These are phyloP conservation scores for Drosophila subquinaria DNA, from an alignment of 2,888 invertebrate species.

Conservation along the genomic window DNA sequence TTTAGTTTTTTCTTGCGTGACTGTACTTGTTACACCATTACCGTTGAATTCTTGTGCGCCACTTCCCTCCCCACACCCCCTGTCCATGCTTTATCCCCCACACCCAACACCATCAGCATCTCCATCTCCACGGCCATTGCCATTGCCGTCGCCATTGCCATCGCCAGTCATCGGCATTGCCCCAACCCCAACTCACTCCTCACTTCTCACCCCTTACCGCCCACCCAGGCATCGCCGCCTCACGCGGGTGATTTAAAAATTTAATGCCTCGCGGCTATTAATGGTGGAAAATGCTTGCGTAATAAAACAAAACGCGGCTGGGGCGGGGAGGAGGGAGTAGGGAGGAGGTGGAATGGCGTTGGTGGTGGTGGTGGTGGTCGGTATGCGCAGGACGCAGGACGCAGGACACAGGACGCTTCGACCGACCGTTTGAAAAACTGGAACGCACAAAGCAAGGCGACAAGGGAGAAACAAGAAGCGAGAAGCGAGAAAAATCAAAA, in stretches of 20 bases:
- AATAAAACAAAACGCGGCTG: conserved; percentile 76
- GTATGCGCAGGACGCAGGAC: conserved; percentile 38
- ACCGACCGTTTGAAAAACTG: conserved; percentile 21
- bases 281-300: conserved; percentile 81
- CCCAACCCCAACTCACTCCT: neutral
- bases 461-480: conserved; percentile 23
- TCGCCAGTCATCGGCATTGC: conserved; percentile 12
- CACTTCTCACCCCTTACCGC: neutral
- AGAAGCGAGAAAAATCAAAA: conserved; percentile 77
- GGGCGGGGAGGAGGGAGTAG: conserved; percentile 3
- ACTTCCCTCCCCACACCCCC: conserved; percentile 14
- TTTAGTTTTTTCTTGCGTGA: conserved; percentile 61
- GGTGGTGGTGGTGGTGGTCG: conserved; percentile 20
- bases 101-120: conserved; percentile 25
- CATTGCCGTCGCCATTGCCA: conserved; percentile 19
- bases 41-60: conserved; percentile 40
- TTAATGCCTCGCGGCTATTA: conserved; percentile 81
- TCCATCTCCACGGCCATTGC: conserved; percentile 21
- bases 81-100: neutral
- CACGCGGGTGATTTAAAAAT: conserved; percentile 76
- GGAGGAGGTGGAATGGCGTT: conserved; percentile 12
- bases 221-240: conserved; percentile 8
- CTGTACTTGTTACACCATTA: conserved; percentile 67
- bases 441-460: conserved; percentile 38
- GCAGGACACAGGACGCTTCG: conserved; percentile 7